Evolutionary conservation across 1,140 invertebrate genomes (phyloP), one percentile per base, ranked within the genome.

Genomic region (Drosophila tsacasi): DNA sequence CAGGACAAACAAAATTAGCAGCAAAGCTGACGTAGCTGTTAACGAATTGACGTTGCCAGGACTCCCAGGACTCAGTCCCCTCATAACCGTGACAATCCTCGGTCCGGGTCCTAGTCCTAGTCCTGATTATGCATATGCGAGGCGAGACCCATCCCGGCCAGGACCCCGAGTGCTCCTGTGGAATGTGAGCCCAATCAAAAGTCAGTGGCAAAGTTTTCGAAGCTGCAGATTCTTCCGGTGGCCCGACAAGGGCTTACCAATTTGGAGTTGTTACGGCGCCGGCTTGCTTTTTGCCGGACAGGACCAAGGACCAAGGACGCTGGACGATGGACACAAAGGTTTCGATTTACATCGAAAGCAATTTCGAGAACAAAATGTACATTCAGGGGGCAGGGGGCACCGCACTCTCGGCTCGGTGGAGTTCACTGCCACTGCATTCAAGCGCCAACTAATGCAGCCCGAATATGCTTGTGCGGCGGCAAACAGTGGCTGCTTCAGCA

Each of bases 1-100:
- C 62, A 83, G 65, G 69, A 66, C 81, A 84, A 83, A 84, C 81
- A 84, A 84, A 84, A 84, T 84, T 84, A 84, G 81, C 63, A 84
- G 81, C 76, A 84, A 84, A 84, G 77, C 81, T 84, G 72, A 80
- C 81, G 81, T 67, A 84, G 82, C 83, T 84, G 83, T 84, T 84
- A 84, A 84, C 82, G 82, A 84, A 84, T 84, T 81, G 82, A 72
- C 81, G 76, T 79, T 83, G 81, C 73, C 71, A 57, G 71, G 64
- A 46, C 44, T 23, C 17, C 67, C 68, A 40, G 60, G 21, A 49
- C 40, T 19, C 30, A 21, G 21, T 50, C 21, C 65, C 35, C 75
- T 71, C 74, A 69, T 71, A 71, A 78, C 76, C 37, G 65, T 35
- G 39, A 72, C 65, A 42, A 40, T 63, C 47, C 32, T 23, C 4